A percentile compares a stretch with the other conserved stretches of the same genome.
phyloP scores from a whole-genome alignment of 2,888 invertebrate genomes.

The Standfussiana lucernea region DNA sequence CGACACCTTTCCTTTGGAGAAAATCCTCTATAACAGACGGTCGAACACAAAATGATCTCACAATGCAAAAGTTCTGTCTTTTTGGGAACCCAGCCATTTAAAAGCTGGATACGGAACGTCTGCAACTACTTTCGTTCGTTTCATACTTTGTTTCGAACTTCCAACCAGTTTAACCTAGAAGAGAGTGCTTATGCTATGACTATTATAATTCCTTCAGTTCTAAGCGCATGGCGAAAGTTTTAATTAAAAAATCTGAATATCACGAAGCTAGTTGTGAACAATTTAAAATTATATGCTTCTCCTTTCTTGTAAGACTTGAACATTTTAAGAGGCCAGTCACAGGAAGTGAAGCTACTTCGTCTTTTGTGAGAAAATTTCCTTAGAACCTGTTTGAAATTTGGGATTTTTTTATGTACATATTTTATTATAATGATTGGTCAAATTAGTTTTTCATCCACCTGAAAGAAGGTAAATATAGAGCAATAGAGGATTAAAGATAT shows the following conservation, averaged over 20 bases:
- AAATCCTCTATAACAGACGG: background rate
- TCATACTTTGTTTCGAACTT: constrained; percentile 14
- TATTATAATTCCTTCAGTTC: constrained; percentile 35
- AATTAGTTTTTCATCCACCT: background rate
- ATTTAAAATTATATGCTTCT: constrained; percentile 55
- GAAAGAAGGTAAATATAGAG: background rate
- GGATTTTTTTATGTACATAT: constrained; percentile 24
- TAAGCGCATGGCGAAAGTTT: constrained; percentile 49
- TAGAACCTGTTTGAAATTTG: constrained; percentile 36
- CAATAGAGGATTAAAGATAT: too few relatives aligned
- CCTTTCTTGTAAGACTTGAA: constrained; percentile 42
- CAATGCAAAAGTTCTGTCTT: too few relatives aligned
- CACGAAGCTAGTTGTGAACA: constrained; percentile 31
- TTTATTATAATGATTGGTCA: constrained; percentile 12
- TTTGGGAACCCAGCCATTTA: background rate
- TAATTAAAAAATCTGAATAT: constrained; percentile 61
- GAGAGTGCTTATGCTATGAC: constrained; percentile 3
- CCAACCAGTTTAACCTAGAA: constrained; percentile 5
- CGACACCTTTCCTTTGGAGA: background rate
- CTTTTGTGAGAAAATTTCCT: constrained; percentile 35
- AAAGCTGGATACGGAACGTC: background rate
- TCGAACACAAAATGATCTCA: background rate
- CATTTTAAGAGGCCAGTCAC: constrained; percentile 44
- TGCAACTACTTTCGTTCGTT: background rate
- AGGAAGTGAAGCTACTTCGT: constrained; percentile 57